Percentiles rank a stretch among this genome's conserved stretches.
phyloP scores from a whole-genome alignment of 1,140 invertebrate species.

The Bombus sylvicola region DNA sequence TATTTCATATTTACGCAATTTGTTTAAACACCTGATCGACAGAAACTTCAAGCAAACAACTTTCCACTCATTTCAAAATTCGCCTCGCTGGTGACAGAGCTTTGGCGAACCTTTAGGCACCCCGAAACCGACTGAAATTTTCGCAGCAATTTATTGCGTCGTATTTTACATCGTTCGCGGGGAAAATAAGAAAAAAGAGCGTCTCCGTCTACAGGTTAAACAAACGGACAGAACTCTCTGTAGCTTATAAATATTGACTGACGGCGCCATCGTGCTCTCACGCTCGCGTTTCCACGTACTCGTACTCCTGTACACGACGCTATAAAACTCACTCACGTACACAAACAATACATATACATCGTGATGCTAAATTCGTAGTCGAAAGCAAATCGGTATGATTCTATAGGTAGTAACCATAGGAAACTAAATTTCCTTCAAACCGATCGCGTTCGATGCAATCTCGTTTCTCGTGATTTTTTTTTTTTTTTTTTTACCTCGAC shows the following conservation, averaged over 20 bases:
- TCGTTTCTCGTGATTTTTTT: neutral
- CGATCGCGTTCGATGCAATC: neutral
- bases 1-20: too few species aligned
- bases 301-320: neutral
- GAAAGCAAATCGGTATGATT: too few species aligned
- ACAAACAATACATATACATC: neutral
- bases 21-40: neutral
- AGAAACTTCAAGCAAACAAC: neutral
- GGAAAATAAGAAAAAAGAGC: neutral
- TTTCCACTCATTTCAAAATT: neutral
- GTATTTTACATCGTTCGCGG: conserved; percentile 14
- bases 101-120: neutral
- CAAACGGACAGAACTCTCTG: conserved; percentile 20
- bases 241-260: conserved; percentile 45
- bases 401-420: too few species aligned
- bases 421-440: neutral
- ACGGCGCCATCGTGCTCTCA: conserved; percentile 30
- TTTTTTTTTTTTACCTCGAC: neutral
- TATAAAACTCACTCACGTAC: neutral
- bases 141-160: conserved; percentile 8
- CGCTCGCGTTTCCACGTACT: neutral
- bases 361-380: too few species aligned
- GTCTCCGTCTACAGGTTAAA: neutral
- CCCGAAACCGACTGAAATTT: neutral
- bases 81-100: neutral